These are phyloP conservation scores for Manis javanica DNA, from an alignment of 2,797 vertebrate species.

Conservation along the genomic window DNA sequence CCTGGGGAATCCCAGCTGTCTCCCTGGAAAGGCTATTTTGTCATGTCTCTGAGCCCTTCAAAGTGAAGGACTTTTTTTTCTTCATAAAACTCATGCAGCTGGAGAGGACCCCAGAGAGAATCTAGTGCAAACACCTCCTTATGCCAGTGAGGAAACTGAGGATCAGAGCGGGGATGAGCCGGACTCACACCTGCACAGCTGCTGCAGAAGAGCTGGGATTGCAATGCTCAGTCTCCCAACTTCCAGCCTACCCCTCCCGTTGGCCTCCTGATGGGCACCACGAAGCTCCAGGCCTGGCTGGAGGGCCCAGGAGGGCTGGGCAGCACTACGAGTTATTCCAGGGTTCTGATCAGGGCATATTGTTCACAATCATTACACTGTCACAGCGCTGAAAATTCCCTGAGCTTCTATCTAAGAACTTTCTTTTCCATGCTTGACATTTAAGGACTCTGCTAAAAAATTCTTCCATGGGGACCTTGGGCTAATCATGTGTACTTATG, in stretches of 20 bases:
- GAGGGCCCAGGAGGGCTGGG: background rate
- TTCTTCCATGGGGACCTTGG: background rate
- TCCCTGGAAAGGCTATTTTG: background rate
- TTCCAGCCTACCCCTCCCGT: too few species aligned
- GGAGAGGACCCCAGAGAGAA: background rate
- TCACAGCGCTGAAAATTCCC: background rate
- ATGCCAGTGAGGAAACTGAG: background rate
- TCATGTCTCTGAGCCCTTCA: background rate
- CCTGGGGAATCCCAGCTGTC: background rate
- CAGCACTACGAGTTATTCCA: accelerated
- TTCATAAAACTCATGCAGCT: background rate
- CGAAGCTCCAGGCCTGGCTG: background rate
- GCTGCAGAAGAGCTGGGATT: background rate
- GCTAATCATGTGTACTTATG: background rate
- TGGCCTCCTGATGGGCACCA: background rate
- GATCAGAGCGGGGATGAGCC: background rate
- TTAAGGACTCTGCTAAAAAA: conserved; percentile 20
- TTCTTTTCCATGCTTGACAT: conserved; percentile 32
- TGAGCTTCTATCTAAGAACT: background rate
- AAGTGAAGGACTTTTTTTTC: background rate
- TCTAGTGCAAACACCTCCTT: background rate
- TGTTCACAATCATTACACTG: background rate
- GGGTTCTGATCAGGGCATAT: background rate
- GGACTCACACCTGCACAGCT: background rate
- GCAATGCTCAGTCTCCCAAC: accelerated